Conservation (phyloP, 2,888 invertebrate species). For the Andrena praecox region DNA sequence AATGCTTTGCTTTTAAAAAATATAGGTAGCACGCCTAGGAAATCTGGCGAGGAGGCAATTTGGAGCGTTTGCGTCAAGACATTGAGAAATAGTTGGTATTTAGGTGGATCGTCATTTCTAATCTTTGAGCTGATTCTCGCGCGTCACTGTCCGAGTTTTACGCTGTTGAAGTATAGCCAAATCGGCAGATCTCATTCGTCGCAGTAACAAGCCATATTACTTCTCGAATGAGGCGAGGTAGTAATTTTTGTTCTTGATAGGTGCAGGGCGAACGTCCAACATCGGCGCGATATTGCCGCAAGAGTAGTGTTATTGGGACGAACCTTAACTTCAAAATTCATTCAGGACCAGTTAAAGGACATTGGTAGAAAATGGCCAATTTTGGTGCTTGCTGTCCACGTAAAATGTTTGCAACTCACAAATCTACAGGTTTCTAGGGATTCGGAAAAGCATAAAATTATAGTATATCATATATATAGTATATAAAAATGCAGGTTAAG, state of each 20-base stretch:
- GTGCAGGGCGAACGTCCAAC: conserved; percentile 39
- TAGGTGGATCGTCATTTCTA: conserved; percentile 5
- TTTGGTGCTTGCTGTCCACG: too few species aligned
- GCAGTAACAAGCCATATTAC: conserved; percentile 20
- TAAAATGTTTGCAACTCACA: too few species aligned
- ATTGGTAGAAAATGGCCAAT: too few species aligned
- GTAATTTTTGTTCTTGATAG: conserved; percentile 41
- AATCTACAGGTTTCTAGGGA: too few species aligned
- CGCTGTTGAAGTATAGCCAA: conserved; percentile 74
- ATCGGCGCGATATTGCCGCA: conserved; percentile 25
- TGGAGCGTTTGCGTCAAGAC: neutral
- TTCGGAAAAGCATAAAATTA: too few species aligned
- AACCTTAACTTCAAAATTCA: conserved; percentile 12
- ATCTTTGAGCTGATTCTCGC: conserved; percentile 30
- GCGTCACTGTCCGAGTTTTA: conserved; percentile 66
- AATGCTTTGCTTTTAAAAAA: neutral
- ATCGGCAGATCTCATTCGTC: conserved; percentile 51
- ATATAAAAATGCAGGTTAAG: too few species aligned
- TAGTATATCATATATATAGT: too few species aligned
- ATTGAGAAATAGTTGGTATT: neutral
- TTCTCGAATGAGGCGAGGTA: conserved; percentile 22
- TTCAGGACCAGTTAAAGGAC: conserved; percentile 5
- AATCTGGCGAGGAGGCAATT: neutral
- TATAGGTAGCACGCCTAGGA: neutral
- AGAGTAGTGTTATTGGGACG: neutral